Conservation (phyloP, 2,888 invertebrate genomes). For the Lycaena phlaeas region DNA sequence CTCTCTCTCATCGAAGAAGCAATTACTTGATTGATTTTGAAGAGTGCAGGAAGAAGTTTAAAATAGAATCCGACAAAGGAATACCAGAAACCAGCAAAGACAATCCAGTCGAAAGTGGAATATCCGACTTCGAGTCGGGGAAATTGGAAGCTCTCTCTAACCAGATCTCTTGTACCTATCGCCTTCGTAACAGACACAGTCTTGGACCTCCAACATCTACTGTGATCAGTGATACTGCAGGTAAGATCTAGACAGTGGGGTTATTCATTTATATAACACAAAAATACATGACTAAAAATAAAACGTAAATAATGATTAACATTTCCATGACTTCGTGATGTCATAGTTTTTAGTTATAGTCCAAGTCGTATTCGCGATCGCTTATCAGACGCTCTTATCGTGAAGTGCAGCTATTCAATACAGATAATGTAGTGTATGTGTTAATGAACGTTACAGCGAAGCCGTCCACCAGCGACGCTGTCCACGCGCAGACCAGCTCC, state of each 20-base stretch:
- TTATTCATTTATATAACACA: too few relatives aligned
- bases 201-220: constrained; percentile 50
- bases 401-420: constrained; percentile 48
- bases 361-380: constrained; percentile 15
- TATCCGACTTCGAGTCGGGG: constrained; percentile 41
- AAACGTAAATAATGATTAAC: too few relatives aligned
- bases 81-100: constrained; percentile 38
- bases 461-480: constrained; percentile 40
- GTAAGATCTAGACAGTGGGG: too few relatives aligned
- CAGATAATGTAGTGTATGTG: constrained; percentile 35
- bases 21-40: constrained; percentile 46
- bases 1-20: constrained; percentile 51
- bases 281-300: too few relatives aligned
- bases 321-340: too few relatives aligned
- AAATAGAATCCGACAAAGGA: constrained; percentile 65
- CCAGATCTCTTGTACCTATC: constrained; percentile 38
- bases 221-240: constrained; percentile 49
- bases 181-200: constrained; percentile 41
- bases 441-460: constrained; percentile 41
- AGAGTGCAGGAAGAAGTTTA: constrained; percentile 61
- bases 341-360: background rate
- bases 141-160: constrained; percentile 32
- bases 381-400: constrained; percentile 54
- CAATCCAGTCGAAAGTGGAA: constrained; percentile 29
- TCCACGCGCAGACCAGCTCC: constrained; percentile 26